These are phyloP conservation scores for Oncorhynchus mykiss DNA, from an alignment of 2,113 vertebrate genomes.

Conservation along the genomic window DNA sequence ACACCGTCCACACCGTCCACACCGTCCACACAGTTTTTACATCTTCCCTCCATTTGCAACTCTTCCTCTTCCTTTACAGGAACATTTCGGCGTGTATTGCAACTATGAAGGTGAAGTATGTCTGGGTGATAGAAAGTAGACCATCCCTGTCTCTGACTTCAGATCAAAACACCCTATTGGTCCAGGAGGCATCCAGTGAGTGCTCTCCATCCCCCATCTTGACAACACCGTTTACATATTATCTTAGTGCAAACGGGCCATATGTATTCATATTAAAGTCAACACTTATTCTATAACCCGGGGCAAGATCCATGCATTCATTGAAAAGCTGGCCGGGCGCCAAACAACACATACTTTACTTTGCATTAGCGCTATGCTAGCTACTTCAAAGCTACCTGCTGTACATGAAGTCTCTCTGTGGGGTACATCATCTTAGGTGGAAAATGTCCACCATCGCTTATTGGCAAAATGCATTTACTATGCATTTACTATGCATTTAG, in stretches of 20 bases:
- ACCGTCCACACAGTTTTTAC: no score
- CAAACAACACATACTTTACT: background rate
- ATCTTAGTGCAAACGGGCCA: background rate
- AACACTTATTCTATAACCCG: constrained; percentile 42
- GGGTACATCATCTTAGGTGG: no score
- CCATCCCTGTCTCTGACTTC: background rate
- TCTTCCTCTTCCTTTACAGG: constrained; percentile 26
- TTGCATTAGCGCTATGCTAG: no score
- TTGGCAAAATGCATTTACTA: constrained; percentile 14
- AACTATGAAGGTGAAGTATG: constrained; percentile 44
- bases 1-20: no score
- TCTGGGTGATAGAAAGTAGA: constrained; percentile 9
- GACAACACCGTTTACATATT: no score
- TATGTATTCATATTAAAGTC: constrained; percentile 16
- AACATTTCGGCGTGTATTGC: constrained; percentile 48
- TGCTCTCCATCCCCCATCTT: no score
- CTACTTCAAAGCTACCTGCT: no score
- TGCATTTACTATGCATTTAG: background rate
- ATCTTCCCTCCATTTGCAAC: constrained; percentile 35
- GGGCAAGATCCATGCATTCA: constrained; percentile 19
- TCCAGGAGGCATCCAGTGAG: background rate
- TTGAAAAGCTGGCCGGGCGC: background rate
- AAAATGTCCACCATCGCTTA: background rate
- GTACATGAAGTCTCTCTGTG: no score
- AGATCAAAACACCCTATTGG: constrained; percentile 35